phyloP scores from a whole-genome alignment of 2,113 vertebrate genomes.

The Tringa solitaria region DNA sequence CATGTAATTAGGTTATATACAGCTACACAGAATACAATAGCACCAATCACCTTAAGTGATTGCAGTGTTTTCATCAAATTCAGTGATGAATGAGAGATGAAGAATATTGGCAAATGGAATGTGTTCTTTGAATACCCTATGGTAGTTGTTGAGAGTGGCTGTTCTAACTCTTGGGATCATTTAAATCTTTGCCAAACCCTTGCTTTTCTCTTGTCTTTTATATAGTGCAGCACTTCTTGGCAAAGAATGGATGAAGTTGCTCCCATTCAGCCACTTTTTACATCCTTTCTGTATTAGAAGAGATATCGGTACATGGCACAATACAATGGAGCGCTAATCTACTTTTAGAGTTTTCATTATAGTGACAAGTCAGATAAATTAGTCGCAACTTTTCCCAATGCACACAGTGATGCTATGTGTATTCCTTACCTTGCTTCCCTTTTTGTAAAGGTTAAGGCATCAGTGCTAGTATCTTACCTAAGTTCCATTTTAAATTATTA shows the following conservation, averaged over 20 bases:
- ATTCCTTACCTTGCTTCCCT: not conserved
- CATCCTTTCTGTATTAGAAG: not conserved
- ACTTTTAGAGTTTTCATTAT: not conserved
- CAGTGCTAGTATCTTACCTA: not conserved
- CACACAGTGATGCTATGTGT: not conserved
- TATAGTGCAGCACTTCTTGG: not conserved
- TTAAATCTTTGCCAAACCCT: not conserved
- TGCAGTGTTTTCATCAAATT: conserved; percentile 13
- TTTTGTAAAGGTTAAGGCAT: not conserved
- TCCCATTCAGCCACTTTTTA: not conserved
- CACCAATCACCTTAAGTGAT: conserved; percentile 33
- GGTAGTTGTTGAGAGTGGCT: not conserved
- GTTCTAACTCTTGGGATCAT: not conserved
- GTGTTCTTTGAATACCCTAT: not conserved
- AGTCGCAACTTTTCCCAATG: not conserved
- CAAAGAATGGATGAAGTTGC: not conserved
- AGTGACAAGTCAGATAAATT: not conserved
- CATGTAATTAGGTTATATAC: conserved; percentile 55
- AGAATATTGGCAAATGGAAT: not conserved
- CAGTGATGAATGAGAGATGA: not conserved
- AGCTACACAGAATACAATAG: not conserved
- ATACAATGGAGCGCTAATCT: not conserved
- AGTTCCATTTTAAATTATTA: not conserved
- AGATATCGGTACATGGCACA: not conserved
- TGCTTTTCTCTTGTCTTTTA: not conserved